Conservation (phyloP, 2,888 invertebrate species). For the Epirrhoe alternata region DNA sequence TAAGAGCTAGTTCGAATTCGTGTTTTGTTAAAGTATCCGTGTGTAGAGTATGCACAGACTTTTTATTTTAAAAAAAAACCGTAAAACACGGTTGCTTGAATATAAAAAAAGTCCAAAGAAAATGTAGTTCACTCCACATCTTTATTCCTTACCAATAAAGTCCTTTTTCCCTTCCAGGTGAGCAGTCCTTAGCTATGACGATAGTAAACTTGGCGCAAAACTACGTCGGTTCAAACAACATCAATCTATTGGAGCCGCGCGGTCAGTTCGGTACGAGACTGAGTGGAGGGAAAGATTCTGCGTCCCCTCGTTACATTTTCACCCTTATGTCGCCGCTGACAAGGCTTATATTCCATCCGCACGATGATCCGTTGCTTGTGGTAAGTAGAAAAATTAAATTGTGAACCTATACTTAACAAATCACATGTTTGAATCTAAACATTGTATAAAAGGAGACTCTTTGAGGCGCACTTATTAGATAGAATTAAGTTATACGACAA, state of each 20-base stretch:
- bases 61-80: too few relatives aligned
- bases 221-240: slow-evolving; percentile 99
- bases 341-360: slow-evolving; percentile 92
- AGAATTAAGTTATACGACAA: too few relatives aligned
- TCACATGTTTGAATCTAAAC: too few relatives aligned
- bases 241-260: slow-evolving; percentile 96
- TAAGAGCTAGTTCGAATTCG: too few relatives aligned
- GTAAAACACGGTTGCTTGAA: too few relatives aligned
- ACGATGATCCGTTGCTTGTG: slow-evolving; percentile 94
- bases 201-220: slow-evolving; percentile 99
- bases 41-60: too few relatives aligned
- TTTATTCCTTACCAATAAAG: neutral
- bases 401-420: neutral
- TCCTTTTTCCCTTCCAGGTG: slow-evolving; percentile 73
- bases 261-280: slow-evolving; percentile 98
- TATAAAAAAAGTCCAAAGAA: too few relatives aligned
- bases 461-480: too few relatives aligned
- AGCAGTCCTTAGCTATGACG: slow-evolving; percentile 96
- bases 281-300: slow-evolving; percentile 97
- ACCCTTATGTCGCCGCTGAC: slow-evolving; percentile 94
- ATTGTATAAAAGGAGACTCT: too few relatives aligned
- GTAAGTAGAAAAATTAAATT: slow-evolving; percentile 64
- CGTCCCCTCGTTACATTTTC: slow-evolving; percentile 99
- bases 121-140: too few relatives aligned
- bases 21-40: neutral